Evolutionary conservation across 2,797 vertebrate species (phyloP).

Genomic region (Prunella strophiata): DNA sequence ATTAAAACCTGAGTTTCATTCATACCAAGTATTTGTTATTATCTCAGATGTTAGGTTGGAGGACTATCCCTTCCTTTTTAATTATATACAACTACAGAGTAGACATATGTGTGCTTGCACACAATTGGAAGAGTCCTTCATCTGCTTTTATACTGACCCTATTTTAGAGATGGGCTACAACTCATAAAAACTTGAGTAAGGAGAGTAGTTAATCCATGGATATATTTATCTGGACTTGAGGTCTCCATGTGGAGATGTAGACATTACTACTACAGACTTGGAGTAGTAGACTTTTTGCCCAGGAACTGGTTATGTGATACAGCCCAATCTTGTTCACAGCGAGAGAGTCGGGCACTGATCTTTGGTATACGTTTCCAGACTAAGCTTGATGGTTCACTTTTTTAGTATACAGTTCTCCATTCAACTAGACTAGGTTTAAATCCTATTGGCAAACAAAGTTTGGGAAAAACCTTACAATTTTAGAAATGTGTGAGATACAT

Average conservation of each 20-base stretch:
- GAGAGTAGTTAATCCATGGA: neutral
- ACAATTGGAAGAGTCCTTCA: neutral
- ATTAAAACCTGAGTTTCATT: neutral
- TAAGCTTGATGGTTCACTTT: neutral
- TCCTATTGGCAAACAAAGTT: neutral
- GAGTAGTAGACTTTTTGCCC: neutral
- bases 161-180: neutral
- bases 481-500: neutral
- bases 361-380: neutral
- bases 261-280: neutral
- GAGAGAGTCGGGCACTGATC: fast-evolving
- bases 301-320: neutral
- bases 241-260: neutral
- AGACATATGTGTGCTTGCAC: neutral
- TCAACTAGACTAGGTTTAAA: neutral
- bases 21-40: neutral
- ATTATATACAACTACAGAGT: neutral
- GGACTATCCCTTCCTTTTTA: neutral
- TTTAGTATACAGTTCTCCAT: neutral
- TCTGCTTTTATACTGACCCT: neutral
- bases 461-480: neutral
- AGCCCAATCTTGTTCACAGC: neutral
- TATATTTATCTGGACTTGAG: neutral
- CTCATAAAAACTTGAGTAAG: neutral
- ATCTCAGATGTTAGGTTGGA: neutral